Base-by-base conservation (phyloP, 2,797 vertebrate species). In the Chlorospingus semifuscus region DNA sequence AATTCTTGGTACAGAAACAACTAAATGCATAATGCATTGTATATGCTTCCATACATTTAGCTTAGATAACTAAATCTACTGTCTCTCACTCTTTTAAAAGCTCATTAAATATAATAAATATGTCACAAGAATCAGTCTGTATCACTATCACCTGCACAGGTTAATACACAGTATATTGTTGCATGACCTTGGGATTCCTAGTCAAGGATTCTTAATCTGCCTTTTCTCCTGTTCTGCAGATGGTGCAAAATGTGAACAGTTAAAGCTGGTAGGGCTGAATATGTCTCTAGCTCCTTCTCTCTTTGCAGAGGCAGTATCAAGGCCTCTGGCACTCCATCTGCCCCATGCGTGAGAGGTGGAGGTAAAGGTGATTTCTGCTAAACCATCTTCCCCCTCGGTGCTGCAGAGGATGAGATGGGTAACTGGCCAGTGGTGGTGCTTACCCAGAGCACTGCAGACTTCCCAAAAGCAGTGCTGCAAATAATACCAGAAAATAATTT, bases 321-420 rank as follows among this genome's bases (percentile, higher is more conserved):
- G 44, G 37, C 47, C 26, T n/a, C 21, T 74, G 46, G 22, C 36
- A 61, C 12, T 64, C 41, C 49, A 50, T 32, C 23, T 32, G 26
- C 7, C 46, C 46, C 39, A 20, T 3, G 36, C 39, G n/a, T 57
- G 71, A 42, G n/a, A 69, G 37, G 14, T 44, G 23, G 37, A 78
- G 22, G 27, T 27, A 53, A 77, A 56, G 19, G 21, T 23, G 39
- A 16, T 32, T 55, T 18, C 20, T 55, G 32, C 17, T 37, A 60
- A 85, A 50, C 7, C 0, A 0, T 15, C 41, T 74, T 81, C 12
- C 6, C 42, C 24, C 4, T 53, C 0, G 0, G 15, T 41, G 37
- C 60, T 89, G 60, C 52, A 74, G 49, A 64, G 24, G 39, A 78
- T 49, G 44, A 64, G 24, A 53, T 15, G 18, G 7, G 29, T 59